These are phyloP conservation scores for Manacus vitellinus DNA, from an alignment of 2,113 vertebrate species.

Conservation along the genomic window DNA sequence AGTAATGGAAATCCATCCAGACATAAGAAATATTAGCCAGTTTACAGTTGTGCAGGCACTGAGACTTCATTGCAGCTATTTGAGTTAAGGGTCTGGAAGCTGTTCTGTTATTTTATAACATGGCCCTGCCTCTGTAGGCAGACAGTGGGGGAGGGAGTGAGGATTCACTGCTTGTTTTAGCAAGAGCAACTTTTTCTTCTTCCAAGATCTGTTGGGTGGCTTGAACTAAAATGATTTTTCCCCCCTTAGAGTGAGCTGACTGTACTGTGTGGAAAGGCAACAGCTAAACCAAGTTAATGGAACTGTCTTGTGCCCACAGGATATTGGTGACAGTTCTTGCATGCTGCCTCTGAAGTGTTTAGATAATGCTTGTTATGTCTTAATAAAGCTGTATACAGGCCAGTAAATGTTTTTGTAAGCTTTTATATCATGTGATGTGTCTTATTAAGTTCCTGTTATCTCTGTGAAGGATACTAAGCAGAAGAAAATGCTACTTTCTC, in stretches of 20 bases:
- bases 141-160: too few species aligned
- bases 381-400: conserved; percentile 21
- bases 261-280: conserved; percentile 62
- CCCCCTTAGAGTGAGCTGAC: conserved; percentile 62
- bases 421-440: neutral
- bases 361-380: neutral
- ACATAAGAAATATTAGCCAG: neutral
- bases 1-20: neutral
- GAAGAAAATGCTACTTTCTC: neutral
- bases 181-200: neutral
- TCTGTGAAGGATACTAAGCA: neutral
- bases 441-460: neutral
- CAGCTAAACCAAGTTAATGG: conserved; percentile 40
- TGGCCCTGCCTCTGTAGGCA: neutral
- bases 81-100: neutral
- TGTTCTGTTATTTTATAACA: neutral
- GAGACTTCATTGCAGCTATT: neutral
- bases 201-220: neutral
- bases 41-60: neutral
- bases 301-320: neutral
- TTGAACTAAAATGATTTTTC: neutral
- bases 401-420: conserved; percentile 5
- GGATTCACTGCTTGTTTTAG: neutral
- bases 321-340: neutral
- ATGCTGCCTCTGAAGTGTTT: neutral